Evolutionary conservation across 92 coral and sea anemone genomes (phyloP), one percentile per base, ranked within the genome.

Genomic region (Phenganax subtilis): DNA sequence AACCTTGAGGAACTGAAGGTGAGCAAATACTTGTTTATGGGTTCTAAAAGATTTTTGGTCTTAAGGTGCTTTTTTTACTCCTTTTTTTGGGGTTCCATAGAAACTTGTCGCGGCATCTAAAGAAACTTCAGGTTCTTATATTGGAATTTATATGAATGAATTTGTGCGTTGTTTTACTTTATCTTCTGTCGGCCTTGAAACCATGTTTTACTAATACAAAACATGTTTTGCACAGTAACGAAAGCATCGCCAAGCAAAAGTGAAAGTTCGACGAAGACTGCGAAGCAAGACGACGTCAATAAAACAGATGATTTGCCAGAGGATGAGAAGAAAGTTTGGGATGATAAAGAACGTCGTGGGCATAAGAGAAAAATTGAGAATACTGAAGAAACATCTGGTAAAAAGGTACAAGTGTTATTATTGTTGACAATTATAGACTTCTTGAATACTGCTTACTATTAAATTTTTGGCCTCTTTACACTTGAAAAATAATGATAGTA

Each of bases 1-100:
- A 91, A 93, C 62, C 82, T 93, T 53, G 86, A 90, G 14, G 92
- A 88, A 75, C 88, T 93, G 57, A 86, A 85, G 97, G 98, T 93
- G 47, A 37, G 9, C 15, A 78, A 11, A 37, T 16, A 15, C 29
- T 67, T 57, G 14, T 8, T 10, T 52, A n/a, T 1, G 29, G 3
- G 37, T 55, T 28, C 16, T 17, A 55, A 31, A 54, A 68, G 7
- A 51, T 29, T 54, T 6, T 57, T 59, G 54, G 10, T 3, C 31
- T 65, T 0, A 65, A 17, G 71, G 47, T 37, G 47, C 47, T 37
- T 1, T 37, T 37, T 37, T 37, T 37, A 37, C 47, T 37, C 2
- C 47, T 37, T 37, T 37, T 37, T 1, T 37, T 37, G 47, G 3
- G 3, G 30, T 71, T 63, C 53, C 28, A 12, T 82, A 93, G 97